Percentiles rank a stretch among this genome's conserved stretches.
Conservation (phyloP, 1,140 invertebrate genomes). For the Bacillus rossius region DNA sequence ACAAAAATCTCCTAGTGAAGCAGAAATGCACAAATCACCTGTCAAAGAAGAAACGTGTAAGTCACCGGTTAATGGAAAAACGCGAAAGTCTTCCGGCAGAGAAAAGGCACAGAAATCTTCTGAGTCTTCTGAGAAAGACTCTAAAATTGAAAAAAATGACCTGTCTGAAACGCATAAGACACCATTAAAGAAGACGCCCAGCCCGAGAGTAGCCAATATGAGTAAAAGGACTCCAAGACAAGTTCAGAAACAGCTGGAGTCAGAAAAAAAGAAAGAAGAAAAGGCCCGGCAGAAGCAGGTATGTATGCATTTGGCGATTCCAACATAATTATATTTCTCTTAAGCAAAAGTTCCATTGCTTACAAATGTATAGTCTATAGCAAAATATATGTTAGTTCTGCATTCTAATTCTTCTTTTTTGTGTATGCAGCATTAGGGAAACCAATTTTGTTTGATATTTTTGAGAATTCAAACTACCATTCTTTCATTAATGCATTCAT, state of each 20-base stretch:
- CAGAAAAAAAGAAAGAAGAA: conserved; percentile 10
- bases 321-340: neutral
- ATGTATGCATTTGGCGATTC: neutral
- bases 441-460: neutral
- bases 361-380: no score
- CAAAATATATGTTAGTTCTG: no score
- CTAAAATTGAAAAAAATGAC: neutral
- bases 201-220: neutral
- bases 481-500: neutral
- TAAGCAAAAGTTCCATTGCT: neutral
- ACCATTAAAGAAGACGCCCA: neutral
- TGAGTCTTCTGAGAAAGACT: neutral
- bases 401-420: neutral
- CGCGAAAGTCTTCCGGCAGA: neutral
- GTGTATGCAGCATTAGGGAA: neutral
- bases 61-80: neutral
- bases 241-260: neutral
- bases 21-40: neutral
- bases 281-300: neutral
- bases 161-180: neutral
- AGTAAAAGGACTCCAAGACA: conserved; percentile 12
- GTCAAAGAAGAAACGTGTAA: neutral
- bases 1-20: neutral
- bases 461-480: neutral
- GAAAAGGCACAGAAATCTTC: neutral